Evolutionary conservation across 2,113 vertebrate genomes (phyloP), one percentile per base, ranked within the genome.

Genomic region (Zingel zingel): DNA sequence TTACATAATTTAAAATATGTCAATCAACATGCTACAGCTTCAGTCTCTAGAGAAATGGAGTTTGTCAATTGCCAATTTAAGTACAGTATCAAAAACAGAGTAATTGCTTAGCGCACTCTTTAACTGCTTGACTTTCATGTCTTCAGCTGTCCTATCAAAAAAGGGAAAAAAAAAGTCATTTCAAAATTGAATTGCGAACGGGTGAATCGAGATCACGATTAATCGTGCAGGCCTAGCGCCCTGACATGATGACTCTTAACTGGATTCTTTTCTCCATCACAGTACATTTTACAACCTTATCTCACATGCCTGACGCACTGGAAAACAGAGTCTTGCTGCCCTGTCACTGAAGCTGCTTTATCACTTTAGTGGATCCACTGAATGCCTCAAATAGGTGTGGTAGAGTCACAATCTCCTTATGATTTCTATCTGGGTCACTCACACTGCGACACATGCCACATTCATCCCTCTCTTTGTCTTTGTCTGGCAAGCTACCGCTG

Each of bases 381-480:
- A 70, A 69, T 69, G 67, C 66, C 72, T 86, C 9, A 47, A 62
- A 70, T 43, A 68, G 61, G 77, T 53, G 80, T 70, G 68, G 14
- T n/a, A 7, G 39, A 64, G 50, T 43, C 74, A 66, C 53, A 48
- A 3, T n/a, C 50, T 21, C 3, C 63, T 76, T 1, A 57, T 50
- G 36, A 4, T 51, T 63, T 70, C 18, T 65, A 1, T 7, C n/a
- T 48, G 65, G 9, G 1, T 25, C 51, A 16, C 23, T 15, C 39
- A 33, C 51, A 51, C 47, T 51, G 50, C 21, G 19, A 72, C 39
- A 27, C 14, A 13, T 11, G 27, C 1, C 16, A 43, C n/a, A 1
- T 69, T 25, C 25, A 57, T 51, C 27, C 2, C 18, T n/a, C 2
- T 43, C 50, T 74, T 18, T 58, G 13, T 84, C 43, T 62, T n/a